A percentile compares a stretch with the other conserved stretches of the same genome.
Conservation (phyloP, 2,888 invertebrate species). For the Aphelenchoides bicaudatus region DNA sequence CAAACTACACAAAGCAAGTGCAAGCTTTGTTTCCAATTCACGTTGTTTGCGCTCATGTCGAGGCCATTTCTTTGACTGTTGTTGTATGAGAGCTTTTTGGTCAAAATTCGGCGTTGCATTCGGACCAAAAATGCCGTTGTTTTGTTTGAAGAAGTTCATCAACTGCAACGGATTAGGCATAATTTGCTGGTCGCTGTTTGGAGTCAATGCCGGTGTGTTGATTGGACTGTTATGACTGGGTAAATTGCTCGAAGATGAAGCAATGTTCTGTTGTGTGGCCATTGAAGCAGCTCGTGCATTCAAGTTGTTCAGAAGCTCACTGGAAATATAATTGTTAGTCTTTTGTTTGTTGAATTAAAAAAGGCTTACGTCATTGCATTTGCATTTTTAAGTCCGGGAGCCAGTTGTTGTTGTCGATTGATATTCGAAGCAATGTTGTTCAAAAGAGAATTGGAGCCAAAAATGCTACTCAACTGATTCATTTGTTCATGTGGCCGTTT, state of each 20-base stretch:
- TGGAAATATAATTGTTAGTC: conserved; percentile 19
- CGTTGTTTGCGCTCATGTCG: conserved; percentile 47
- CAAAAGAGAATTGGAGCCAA: conserved; percentile 10
- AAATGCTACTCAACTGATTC: not conserved
- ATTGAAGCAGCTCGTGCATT: conserved; percentile 32
- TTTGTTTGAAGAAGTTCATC: conserved; percentile 22
- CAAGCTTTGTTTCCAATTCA: conserved; percentile 38
- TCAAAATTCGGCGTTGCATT: conserved; percentile 3
- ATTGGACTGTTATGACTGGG: not conserved
- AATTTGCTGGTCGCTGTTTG: not conserved
- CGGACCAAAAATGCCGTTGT: not conserved
- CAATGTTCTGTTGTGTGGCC: conserved; percentile 19
- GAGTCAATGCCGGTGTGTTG: not conserved
- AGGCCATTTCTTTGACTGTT: conserved; percentile 42
- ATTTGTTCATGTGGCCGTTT: conserved; percentile 7
- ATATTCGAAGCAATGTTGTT: not conserved
- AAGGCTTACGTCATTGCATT: conserved; percentile 9
- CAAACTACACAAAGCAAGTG: conserved; percentile 29
- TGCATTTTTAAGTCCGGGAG: no score
- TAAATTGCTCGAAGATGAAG: not conserved
- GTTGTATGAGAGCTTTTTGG: conserved; percentile 12
- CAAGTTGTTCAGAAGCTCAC: conserved; percentile 33
- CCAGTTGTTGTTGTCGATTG: no score
- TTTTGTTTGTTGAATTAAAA: no score
- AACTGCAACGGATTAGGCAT: conserved; percentile 20